Evolutionary conservation across 1,140 invertebrate genomes (phyloP), one percentile per base, ranked within the genome.

Genomic region (Scaptodrosophila lebanonensis): DNA sequence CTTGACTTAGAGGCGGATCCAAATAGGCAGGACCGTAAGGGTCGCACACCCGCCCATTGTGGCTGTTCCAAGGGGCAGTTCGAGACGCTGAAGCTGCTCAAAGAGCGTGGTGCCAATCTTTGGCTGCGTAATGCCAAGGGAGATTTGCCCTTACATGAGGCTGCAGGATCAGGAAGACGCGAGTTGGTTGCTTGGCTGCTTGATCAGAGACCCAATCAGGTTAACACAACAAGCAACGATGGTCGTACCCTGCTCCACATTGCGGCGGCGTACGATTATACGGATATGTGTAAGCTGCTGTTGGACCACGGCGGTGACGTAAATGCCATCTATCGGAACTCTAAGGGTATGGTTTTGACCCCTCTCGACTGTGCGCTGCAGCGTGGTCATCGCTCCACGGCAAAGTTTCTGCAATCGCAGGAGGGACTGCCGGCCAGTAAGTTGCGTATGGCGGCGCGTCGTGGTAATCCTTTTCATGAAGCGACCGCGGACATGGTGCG

Each of bases 21-120:
- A 0, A 96, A 98, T 88, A 90, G 95, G 18, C 95, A 97, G 86
- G 97, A 99, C 86, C 89, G 93, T 13, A 95, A 97, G 87, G 97
- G 97, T 7, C 90, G 97, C 72, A 98, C 90, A 50, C 91, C 91
- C 0, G 91, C 91, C 0, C 91, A 92, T 69, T 87, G 97, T 84
- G 98, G 97, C 3, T 97, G 97, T 35, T 94, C 97, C 0, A 99
- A 99, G 87, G 98, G 98, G 0, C 97, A 98, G 88, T 90, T 90
- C 13, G 89, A 91, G 66, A 90, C 89, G 18, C 86, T 91, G 0
- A 88, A 89, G 35, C 88, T 91, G 69, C 73, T 90, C 2, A 89
- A 89, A 87, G 92, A 93, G 42, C 91, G 95, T 58, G 94, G 93
- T 1, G 96, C 94, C 0, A 96, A 98, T 86, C 88, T 99, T 9